Percentiles rank a stretch among this genome's conserved stretches.
Evolutionary conservation across 2,113 vertebrate species (phyloP).

Genomic region (Syrrhaptes paradoxus): DNA sequence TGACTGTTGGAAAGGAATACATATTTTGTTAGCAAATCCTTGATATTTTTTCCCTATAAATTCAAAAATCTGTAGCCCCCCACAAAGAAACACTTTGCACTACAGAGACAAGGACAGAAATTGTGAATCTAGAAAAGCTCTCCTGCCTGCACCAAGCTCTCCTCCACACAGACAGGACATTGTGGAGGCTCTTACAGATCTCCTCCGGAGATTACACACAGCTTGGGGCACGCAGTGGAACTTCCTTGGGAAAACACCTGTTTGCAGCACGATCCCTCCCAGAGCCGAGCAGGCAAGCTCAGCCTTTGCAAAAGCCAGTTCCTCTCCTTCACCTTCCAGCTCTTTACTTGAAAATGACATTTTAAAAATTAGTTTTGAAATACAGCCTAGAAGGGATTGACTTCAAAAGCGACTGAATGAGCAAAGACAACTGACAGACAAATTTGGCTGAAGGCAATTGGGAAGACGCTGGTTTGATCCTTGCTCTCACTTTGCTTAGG

Average conservation of each 20-base stretch:
- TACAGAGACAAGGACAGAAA: not conserved
- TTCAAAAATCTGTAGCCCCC: not conserved
- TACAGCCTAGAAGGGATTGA: not conserved
- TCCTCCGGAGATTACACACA: not conserved
- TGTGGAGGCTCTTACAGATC: not conserved
- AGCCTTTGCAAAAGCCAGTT: not conserved
- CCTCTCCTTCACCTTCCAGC: not conserved
- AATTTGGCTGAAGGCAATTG: conserved; percentile 16
- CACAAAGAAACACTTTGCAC: not conserved
- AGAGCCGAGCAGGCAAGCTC: not conserved
- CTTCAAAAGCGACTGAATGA: conserved; percentile 18
- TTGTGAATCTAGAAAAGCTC: not conserved
- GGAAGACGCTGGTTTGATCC: conserved; percentile 8
- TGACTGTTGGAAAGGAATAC: conserved; percentile 52
- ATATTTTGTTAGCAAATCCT: not conserved
- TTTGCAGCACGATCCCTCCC: not conserved
- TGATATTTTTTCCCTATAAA: not conserved
- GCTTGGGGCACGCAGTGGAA: not conserved
- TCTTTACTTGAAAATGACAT: not conserved
- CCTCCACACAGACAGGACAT: accelerated
- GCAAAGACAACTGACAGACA: conserved; percentile 11
- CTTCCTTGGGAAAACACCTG: conserved; percentile 18
- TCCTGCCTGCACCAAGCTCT: not conserved
- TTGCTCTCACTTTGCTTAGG: conserved; percentile 9
- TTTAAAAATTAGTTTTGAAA: conserved; percentile 11